These are phyloP conservation scores for Gasterosteus aculeatus DNA, from an alignment of 2,113 vertebrate genomes.

Conservation along the genomic window DNA sequence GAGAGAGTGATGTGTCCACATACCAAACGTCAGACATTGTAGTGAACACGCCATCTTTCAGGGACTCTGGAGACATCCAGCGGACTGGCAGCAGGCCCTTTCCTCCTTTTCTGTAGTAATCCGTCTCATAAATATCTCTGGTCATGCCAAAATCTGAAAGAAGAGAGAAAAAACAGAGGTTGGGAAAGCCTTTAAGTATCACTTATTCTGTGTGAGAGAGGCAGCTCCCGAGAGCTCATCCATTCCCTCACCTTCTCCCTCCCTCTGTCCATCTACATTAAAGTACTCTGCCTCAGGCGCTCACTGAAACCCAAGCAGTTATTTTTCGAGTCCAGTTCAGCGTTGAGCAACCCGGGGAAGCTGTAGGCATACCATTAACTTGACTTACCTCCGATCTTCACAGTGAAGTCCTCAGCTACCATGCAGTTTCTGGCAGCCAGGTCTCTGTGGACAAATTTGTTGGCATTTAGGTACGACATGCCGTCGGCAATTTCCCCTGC, in stretches of 20 bases:
- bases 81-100: constrained; percentile 96
- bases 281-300: constrained; percentile 34
- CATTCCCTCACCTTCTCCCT: constrained; percentile 45
- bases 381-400: constrained; percentile 94
- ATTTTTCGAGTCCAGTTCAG: constrained; percentile 39
- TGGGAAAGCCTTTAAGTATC: constrained; percentile 48
- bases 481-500: constrained; percentile 97
- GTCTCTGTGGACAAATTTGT: constrained; percentile 98
- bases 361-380: constrained; percentile 19
- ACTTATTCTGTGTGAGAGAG: constrained; percentile 54
- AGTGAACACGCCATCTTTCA: constrained; percentile 98
- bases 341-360: constrained; percentile 22
- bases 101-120: constrained; percentile 98
- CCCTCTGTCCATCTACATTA: constrained; percentile 54
- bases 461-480: constrained; percentile 98
- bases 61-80: constrained; percentile 98
- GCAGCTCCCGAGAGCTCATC: constrained; percentile 48
- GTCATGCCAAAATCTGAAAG: constrained; percentile 97
- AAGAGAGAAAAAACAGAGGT: constrained; percentile 39
- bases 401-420: constrained; percentile 97
- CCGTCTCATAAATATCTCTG: constrained; percentile 98
- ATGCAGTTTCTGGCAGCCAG: constrained; percentile 98
- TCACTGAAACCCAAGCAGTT: constrained; percentile 51
- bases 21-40: constrained; percentile 99
- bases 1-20: constrained; percentile 35